Base-by-base conservation (phyloP, 1,140 invertebrate genomes). In the Coptotermes formosanus region DNA sequence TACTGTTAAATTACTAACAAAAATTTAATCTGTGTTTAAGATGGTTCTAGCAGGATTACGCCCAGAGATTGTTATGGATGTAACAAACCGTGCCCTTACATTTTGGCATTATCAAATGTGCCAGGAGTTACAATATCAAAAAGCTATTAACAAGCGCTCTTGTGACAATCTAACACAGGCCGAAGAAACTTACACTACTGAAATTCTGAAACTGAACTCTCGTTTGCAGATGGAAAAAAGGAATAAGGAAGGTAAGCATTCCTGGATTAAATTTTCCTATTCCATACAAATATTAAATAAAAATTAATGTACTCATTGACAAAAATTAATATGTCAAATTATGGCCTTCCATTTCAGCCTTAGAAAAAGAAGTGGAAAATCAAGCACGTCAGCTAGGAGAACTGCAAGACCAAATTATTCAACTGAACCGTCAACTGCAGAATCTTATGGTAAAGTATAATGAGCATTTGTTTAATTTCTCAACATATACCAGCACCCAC, bases 91-190 rank as follows among this genome's bases (percentile, higher is more conserved):
- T 82, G 91, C 92, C 9, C 91, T 92, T 89, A 91, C 91, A 19
- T 92, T 92, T 89, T 92, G 92, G 92, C 91, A 90, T 11, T 92
- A 92, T 88, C 92, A 92, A 90, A 89, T 92, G 3, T 90, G 92
- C 89, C 91, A 92, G 88, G 91, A 92, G 86, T 85, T 82, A 55
- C 83, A 84, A 84, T 82, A 43, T 83, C 82, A 83, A 6, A 52
- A 83, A 83, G 82, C 82, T 83, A 9, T 52, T n/a, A n/a, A 25
- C 25, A 83, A 83, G 48, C n/a, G 32, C 7, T 25, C 48, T 12
- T 11, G 32, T n/a, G 48, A 83, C 19, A 45, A 23, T 45, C 30
- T 83, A 32, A 45, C n/a, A 32, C 25, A 32, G 23, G 82, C 48
- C 43, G 82, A 83, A 19, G 48, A 83, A 83, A n/a, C 23, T 32